These are phyloP conservation scores for Petroica traversi DNA, from an alignment of 2,113 vertebrate genomes.

Conservation along the genomic window DNA sequence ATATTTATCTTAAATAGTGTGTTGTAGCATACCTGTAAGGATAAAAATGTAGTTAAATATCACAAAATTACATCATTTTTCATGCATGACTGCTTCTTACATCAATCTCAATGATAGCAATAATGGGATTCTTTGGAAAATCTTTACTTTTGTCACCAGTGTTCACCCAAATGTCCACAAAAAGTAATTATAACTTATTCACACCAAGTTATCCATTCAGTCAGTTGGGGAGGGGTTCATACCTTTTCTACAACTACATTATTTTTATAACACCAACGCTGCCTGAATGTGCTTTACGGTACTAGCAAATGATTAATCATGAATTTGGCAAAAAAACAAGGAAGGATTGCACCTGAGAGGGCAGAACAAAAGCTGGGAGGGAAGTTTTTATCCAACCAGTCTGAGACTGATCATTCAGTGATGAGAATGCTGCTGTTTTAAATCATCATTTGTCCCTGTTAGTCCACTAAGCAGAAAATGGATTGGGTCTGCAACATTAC, in stretches of 20 bases:
- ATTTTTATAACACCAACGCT: not conserved
- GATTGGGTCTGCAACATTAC: conserved; percentile 17
- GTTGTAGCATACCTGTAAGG: conserved; percentile 21
- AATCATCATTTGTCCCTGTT: not conserved
- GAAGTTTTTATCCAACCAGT: not conserved
- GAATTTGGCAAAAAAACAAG: conserved; percentile 14
- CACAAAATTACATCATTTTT: not conserved
- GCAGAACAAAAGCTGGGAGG: not conserved
- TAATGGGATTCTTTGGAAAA: not conserved
- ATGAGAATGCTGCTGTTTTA: not conserved
- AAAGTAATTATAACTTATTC: conserved; percentile 35
- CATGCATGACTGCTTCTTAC: not conserved
- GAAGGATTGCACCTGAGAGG: not conserved
- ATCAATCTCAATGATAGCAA: not conserved
- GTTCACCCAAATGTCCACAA: not conserved
- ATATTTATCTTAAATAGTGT: conserved; percentile 45
- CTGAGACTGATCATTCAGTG: not conserved
- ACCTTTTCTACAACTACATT: not conserved
- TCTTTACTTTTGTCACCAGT: not conserved
- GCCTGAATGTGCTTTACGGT: not conserved
- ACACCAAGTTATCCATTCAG: not conserved
- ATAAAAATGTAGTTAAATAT: conserved; percentile 23
- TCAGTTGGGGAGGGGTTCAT: not conserved
- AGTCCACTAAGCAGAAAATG: conserved; percentile 13
- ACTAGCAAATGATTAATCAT: not conserved